Evolutionary conservation across 2,888 invertebrate genomes (phyloP), one percentile per base, ranked within the genome.

Genomic region (Hololepta plana): DNA sequence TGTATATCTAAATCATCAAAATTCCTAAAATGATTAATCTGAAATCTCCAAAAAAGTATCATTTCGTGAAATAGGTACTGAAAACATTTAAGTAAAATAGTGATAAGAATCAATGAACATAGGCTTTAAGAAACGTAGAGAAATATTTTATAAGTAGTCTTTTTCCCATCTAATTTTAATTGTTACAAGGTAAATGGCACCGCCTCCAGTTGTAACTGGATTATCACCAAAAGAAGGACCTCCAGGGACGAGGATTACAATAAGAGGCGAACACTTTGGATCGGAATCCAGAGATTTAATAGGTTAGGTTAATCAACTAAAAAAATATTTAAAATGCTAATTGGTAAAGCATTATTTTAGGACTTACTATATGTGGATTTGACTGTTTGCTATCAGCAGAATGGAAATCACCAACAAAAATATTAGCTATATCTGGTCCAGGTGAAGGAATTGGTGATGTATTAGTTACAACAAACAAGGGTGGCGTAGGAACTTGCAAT

Each of bases 221-320:
- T 72, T 98, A 33, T 96, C 96, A 3, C 98, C 98, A 0, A 96
- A 93, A 46, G 96, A 98, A 59, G 98, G 96, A 1, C 88, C 90
- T 20, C 95, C 95, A 6, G 95, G 96, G 5, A 95, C 95, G 1
- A 70, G 84, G 41, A 80, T 96, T 0, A 93, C 80, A 12, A 84
- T 96, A 45, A 67, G 95, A 38, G 91, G 98, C 32, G 98, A 98
- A 62, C 81, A 93, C 60, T 63, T 99, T 23, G 98, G 98, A 12
- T 65, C 60, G 17, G 77, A 72, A 41, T 72, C 73, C 3, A 72
- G 70, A 35, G 98, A 98, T 60, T 59, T 98, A 13, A 67, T 80
- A 43, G 85, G 88, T 79, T 64, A 51, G 25, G 11, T 9, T 11
- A 12, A 28, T 19, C 22, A 23, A 21, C 6, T 24, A 6, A 7